Evolutionary conservation across 2,888 invertebrate species (phyloP).

Genomic region (Heliconius erato): DNA sequence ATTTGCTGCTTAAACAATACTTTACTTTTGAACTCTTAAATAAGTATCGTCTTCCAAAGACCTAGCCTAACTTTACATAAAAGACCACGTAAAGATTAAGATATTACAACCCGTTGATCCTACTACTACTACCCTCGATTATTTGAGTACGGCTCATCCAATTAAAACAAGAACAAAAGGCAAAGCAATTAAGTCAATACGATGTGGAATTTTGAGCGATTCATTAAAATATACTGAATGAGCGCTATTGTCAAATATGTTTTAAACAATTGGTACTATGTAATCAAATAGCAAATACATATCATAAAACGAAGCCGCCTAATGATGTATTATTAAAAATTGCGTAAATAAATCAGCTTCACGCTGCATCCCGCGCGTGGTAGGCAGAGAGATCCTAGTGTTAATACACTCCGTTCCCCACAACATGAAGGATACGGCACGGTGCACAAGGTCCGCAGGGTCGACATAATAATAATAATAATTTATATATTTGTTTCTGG

Average conservation of each 20-base stretch:
- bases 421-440: no score
- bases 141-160: slow-evolving; percentile 9
- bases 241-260: slow-evolving; percentile 20
- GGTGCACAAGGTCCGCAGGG: no score
- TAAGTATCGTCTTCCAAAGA: neutral
- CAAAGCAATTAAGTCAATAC: slow-evolving; percentile 16
- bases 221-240: slow-evolving; percentile 18
- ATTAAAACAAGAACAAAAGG: slow-evolving; percentile 19
- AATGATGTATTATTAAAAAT: no score
- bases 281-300: neutral
- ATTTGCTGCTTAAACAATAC: neutral
- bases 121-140: slow-evolving; percentile 4
- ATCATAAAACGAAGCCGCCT: neutral
- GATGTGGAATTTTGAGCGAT: slow-evolving; percentile 12
- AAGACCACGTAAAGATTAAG: neutral
- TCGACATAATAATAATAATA: no score
- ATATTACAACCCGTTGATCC: neutral
- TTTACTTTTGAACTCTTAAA: neutral
- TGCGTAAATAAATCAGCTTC: no score
- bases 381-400: no score
- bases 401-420: no score
- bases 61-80: neutral
- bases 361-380: no score
- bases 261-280: neutral
- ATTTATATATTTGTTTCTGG: no score